Evolutionary conservation across 1,140 invertebrate species (phyloP).

Genomic region (Lucilia cuprina): DNA sequence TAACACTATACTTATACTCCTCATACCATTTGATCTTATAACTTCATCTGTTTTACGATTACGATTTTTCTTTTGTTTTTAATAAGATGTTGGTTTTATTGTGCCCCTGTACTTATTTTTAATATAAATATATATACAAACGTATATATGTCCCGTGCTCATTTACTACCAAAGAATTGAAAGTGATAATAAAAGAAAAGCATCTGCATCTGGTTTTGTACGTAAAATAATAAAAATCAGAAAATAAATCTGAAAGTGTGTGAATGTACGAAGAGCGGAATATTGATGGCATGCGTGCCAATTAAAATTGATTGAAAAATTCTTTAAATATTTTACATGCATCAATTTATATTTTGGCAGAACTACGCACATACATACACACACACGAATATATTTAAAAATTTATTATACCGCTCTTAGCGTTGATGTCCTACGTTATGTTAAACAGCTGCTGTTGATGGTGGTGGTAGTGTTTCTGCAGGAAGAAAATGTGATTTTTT

Average conservation of each 20-base stretch:
- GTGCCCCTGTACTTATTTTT: not conserved
- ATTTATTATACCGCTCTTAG: not conserved
- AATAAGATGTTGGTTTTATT: not conserved
- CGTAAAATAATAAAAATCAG: not conserved
- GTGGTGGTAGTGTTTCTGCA: not conserved
- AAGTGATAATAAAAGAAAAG: not conserved
- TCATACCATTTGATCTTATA: too few species aligned
- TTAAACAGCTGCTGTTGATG: not conserved
- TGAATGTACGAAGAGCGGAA: not conserved
- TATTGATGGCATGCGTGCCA: conserved; percentile 61
- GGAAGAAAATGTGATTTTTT: not conserved
- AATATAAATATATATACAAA: not conserved
- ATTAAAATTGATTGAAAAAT: conserved; percentile 62
- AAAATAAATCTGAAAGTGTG: not conserved
- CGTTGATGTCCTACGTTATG: not conserved
- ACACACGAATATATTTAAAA: not conserved
- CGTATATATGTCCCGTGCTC: not conserved
- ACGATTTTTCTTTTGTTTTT: too few species aligned
- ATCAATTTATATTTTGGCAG: not conserved
- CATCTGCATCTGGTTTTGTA: not conserved
- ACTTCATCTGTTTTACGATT: not conserved
- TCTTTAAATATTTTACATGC: conserved; percentile 40
- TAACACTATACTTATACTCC: not conserved
- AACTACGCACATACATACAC: not conserved
- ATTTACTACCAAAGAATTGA: not conserved